Evolutionary conservation across 1,140 invertebrate species (phyloP).

Genomic region (Geopemphigus sp.): DNA sequence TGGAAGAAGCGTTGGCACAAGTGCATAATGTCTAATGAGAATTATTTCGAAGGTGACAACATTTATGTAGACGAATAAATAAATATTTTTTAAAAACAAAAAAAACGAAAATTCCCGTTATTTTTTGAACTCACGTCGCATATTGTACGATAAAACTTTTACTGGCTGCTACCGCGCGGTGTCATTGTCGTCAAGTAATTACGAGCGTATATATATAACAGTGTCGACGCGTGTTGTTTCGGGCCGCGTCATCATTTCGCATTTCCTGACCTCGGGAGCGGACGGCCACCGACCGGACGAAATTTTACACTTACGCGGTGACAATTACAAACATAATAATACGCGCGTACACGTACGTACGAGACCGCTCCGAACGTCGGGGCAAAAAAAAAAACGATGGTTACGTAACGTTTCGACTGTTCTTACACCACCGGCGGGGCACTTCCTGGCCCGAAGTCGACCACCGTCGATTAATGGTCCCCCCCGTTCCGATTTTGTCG

Average conservation of each 20-base stretch:
- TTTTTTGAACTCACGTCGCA: too few species aligned
- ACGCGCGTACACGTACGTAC: not conserved
- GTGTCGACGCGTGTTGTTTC: not conserved
- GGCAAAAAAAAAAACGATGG: not conserved
- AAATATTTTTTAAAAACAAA: too few species aligned
- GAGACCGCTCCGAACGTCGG: not conserved
- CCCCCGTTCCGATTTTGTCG: slow-evolving; percentile 20
- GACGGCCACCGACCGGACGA: not conserved
- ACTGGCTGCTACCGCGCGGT: too few species aligned
- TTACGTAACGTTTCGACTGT: slow-evolving; percentile 15
- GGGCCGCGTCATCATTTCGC: slow-evolving; percentile 14
- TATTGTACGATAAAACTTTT: not conserved
- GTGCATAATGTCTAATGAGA: too few species aligned
- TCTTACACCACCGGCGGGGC: too few species aligned
- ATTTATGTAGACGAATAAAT: too few species aligned
- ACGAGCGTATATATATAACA: not conserved
- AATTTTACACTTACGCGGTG: slow-evolving; percentile 30
- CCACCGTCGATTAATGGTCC: not conserved
- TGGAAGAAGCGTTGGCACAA: too few species aligned
- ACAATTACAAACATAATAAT: not conserved
- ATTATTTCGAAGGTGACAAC: too few species aligned
- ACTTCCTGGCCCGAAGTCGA: not conserved
- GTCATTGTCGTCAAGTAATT: too few species aligned
- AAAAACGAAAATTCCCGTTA: too few species aligned
- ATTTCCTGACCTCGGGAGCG: not conserved